phyloP scores from a whole-genome alignment of 1,140 invertebrate genomes.

The Macrocentrus cingulum region DNA sequence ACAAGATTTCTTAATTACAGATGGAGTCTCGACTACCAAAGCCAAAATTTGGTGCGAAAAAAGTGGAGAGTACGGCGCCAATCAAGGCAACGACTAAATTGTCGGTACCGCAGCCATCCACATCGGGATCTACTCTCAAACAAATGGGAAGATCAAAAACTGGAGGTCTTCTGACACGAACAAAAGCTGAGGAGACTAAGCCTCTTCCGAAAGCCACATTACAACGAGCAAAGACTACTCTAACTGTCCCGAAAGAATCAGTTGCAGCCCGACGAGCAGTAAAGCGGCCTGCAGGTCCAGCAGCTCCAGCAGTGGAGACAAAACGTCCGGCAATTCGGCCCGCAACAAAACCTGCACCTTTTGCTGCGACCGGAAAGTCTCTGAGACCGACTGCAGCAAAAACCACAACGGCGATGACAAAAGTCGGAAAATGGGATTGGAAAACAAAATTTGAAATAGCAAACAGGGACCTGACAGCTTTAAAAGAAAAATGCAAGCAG shows the following conservation, averaged over 20 bases:
- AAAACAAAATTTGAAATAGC: slow-evolving; percentile 44
- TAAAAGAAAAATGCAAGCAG: slow-evolving; percentile 62
- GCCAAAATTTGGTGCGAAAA: slow-evolving; percentile 31
- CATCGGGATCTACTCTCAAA: slow-evolving; percentile 1
- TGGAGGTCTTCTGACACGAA: slow-evolving; percentile 22
- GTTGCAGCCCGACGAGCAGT: slow-evolving; percentile 28
- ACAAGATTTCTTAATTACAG: slow-evolving; percentile 27
- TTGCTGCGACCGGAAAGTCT: slow-evolving; percentile 14
- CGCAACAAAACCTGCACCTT: slow-evolving; percentile 5
- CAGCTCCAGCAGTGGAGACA: slow-evolving; percentile 25
- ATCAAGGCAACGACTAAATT: too few species aligned
- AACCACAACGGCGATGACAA: slow-evolving; percentile 25
- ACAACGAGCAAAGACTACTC: slow-evolving; percentile 33
- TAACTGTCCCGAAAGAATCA: slow-evolving; percentile 36
- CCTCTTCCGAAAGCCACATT: slow-evolving; percentile 33
- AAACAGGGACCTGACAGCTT: slow-evolving; percentile 37
- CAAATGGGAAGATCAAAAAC: slow-evolving; percentile 19
- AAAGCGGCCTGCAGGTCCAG: slow-evolving; percentile 42
- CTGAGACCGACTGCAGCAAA: slow-evolving; percentile 3
- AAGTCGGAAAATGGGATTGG: slow-evolving; percentile 46
- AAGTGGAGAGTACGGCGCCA: slow-evolving; percentile 16
- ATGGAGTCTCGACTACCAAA: slow-evolving; percentile 50
- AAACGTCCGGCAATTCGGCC: slow-evolving; percentile 39
- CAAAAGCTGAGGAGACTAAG: slow-evolving; percentile 42
- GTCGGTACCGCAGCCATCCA: not conserved